Percentiles rank a stretch among this genome's conserved stretches.
Evolutionary conservation across 2,888 invertebrate genomes (phyloP).

Genomic region (Gonocerus acuteangulatus): DNA sequence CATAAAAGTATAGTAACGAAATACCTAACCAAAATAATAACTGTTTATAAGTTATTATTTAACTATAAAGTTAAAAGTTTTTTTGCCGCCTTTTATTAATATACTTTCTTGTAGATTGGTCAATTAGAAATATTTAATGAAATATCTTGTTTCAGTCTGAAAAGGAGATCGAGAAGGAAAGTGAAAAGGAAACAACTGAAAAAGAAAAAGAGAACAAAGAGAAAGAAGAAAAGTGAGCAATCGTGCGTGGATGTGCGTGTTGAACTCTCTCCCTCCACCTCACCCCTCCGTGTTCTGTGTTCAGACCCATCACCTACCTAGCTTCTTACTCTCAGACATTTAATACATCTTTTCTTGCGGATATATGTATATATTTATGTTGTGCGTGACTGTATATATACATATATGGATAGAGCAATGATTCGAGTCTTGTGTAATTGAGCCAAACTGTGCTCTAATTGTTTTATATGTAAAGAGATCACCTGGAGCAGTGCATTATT

Average conservation of each 20-base stretch:
- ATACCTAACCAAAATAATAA: too few relatives aligned
- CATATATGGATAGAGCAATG: too few relatives aligned
- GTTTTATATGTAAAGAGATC: slow-evolving; percentile 27
- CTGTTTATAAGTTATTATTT: too few relatives aligned
- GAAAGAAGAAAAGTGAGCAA: slow-evolving; percentile 37
- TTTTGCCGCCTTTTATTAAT: too few relatives aligned
- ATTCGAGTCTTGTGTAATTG: too few relatives aligned
- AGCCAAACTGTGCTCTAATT: too few relatives aligned
- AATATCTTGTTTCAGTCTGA: slow-evolving; percentile 38
- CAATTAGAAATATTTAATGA: too few relatives aligned
- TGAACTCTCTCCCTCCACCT: slow-evolving; percentile 21
- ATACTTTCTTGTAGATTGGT: too few relatives aligned
- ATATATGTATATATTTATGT: slow-evolving; percentile 26
- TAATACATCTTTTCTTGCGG: slow-evolving; percentile 29
- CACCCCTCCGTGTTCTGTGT: slow-evolving; percentile 25
- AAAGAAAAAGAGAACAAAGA: slow-evolving; percentile 38
- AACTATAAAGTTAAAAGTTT: too few relatives aligned
- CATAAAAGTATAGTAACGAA: too few relatives aligned
- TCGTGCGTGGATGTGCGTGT: not conserved
- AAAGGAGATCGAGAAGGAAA: slow-evolving; percentile 40
- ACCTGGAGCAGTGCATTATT: slow-evolving; percentile 30
- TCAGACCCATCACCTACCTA: slow-evolving; percentile 21
- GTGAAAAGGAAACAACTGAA: slow-evolving; percentile 37
- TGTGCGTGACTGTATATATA: too few relatives aligned
- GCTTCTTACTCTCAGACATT: slow-evolving; percentile 32